Percentiles rank a stretch among this genome's conserved stretches.
Conservation (phyloP, 2,888 invertebrate species). For the Homarus gammarus region DNA sequence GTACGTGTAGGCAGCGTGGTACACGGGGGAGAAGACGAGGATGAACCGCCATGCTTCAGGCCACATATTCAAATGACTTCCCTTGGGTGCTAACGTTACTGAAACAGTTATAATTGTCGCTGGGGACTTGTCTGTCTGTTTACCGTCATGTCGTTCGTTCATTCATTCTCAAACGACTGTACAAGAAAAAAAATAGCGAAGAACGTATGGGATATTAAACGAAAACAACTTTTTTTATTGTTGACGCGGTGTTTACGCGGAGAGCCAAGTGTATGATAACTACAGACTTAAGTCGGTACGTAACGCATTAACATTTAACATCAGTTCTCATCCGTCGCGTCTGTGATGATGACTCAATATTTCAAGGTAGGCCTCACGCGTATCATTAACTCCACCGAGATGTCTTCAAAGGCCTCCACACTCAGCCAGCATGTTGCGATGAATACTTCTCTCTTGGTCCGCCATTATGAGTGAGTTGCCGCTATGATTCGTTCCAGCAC, state of each 20-base stretch:
- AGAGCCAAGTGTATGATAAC: background rate
- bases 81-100: background rate
- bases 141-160: background rate
- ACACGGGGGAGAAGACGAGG: too few species aligned
- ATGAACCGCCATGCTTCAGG: too few species aligned
- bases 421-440: background rate
- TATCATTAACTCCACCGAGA: too few species aligned
- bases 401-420: too few species aligned
- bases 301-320: background rate
- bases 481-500: too few species aligned
- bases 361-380: background rate
- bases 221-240: too few species aligned
- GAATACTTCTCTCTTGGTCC: background rate
- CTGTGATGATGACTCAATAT: background rate
- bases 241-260: background rate
- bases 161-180: conserved; percentile 5
- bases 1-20: too few species aligned
- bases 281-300: background rate
- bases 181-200: too few species aligned
- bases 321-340: too few species aligned
- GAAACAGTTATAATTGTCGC: conserved; percentile 7
- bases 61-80: background rate
- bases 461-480: too few species aligned
- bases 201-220: background rate
- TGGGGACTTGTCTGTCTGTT: background rate